Percentiles rank a stretch among this genome's conserved stretches.
Evolutionary conservation across 2,113 vertebrate genomes (phyloP).

Genomic region (Odocoileus virginianus): DNA sequence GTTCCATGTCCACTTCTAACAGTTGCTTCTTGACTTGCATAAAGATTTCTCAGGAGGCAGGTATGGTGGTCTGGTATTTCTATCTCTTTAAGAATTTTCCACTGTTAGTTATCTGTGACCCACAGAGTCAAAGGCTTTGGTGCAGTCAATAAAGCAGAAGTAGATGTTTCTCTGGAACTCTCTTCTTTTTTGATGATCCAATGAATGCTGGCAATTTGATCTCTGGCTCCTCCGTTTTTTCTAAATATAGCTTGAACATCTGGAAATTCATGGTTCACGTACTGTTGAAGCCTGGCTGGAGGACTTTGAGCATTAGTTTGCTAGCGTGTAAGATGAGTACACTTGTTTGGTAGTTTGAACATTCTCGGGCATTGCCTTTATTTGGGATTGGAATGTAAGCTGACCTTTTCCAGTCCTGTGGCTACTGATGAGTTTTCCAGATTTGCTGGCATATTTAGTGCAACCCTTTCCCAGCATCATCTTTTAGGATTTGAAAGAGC

Average conservation of each 20-base stretch:
- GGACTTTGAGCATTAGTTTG: neutral
- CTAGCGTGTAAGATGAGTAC: fast-evolving
- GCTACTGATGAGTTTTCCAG: neutral
- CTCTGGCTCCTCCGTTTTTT: neutral
- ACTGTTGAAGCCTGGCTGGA: neutral
- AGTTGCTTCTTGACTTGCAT: neutral
- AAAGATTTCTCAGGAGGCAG: neutral
- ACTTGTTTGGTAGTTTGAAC: neutral
- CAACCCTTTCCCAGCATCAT: neutral
- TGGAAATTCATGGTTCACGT: neutral
- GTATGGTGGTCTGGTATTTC: neutral
- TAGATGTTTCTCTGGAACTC: neutral
- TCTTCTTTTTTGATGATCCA: neutral
- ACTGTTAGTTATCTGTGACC: neutral
- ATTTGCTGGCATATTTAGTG: neutral
- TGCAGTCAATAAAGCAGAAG: neutral
- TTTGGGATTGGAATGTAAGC: neutral
- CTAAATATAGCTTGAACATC: neutral
- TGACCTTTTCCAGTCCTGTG: neutral
- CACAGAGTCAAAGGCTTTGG: neutral
- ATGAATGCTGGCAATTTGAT: fast-evolving
- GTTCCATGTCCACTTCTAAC: neutral
- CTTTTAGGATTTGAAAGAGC: neutral
- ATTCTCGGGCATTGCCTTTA: neutral
- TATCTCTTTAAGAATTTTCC: neutral